Evolutionary conservation across 2,888 invertebrate genomes (phyloP).

Genomic region (Imbricaverruca yamaguchii): DNA sequence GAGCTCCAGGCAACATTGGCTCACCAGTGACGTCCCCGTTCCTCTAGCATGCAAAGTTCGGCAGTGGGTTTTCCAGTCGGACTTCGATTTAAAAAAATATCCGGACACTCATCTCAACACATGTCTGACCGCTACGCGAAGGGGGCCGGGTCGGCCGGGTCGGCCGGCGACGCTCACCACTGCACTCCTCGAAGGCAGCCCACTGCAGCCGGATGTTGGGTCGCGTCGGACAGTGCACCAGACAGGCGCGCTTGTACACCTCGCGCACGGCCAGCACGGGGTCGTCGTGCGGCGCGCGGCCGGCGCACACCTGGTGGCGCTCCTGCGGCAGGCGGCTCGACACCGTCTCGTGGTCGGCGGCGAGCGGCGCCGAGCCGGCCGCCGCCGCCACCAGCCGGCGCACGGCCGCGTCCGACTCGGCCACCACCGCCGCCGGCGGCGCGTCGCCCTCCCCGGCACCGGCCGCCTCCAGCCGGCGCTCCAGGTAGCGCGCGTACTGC

Average conservation of each 20-base stretch:
- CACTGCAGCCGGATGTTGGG: slow-evolving; percentile 48
- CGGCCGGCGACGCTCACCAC: slow-evolving; percentile 39
- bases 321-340: slow-evolving; percentile 27
- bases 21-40: too few relatives aligned
- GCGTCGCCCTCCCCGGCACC: neutral
- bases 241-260: slow-evolving; percentile 48
- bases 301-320: neutral
- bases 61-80: too few relatives aligned
- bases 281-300: neutral
- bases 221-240: slow-evolving; percentile 48
- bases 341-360: slow-evolving; percentile 23
- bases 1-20: too few relatives aligned
- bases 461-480: slow-evolving; percentile 32
- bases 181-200: slow-evolving; percentile 51
- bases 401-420: neutral
- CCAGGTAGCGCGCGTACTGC: slow-evolving; percentile 37
- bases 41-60: too few relatives aligned
- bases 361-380: neutral
- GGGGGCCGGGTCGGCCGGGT: too few relatives aligned
- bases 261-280: slow-evolving; percentile 39
- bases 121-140: too few relatives aligned
- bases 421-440: neutral
- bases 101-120: too few relatives aligned
- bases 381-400: neutral
- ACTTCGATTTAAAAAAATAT: too few relatives aligned